Base-by-base conservation (phyloP, 2,797 vertebrate genomes). In the Phrynocephalus guinanensis region DNA sequence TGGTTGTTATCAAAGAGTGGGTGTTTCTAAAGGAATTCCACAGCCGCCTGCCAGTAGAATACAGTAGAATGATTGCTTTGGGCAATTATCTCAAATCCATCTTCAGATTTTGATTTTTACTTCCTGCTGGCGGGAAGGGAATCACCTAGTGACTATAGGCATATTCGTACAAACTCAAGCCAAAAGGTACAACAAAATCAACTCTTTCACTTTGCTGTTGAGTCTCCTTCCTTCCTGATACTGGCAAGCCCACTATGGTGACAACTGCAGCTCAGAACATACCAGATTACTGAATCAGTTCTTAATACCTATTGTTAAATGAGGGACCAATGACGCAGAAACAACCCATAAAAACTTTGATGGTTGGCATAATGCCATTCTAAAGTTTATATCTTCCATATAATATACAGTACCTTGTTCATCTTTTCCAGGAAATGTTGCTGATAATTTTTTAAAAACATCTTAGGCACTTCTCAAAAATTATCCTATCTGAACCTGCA, bases 401-500 rank as follows among this genome's bases (percentile, higher is more conserved):
- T 81, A 48, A 67, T 82, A 63, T 18, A 60, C 38, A 44, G 48
- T 18, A 66, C 7, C 22, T 67, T 18, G 8, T 26, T 50, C 52
- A 75, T 13, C 15, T 50, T 75, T 91, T 90, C 73, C 6, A 78
- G 3, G 48, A 91, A 91, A 89, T 79, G n/a, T n/a, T 68, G 3
- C 11, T 87, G 70, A 3, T 71, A n/a, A 18, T 9, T 81, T 82
- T 67, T 52, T 8, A 81, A 66, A 68, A 75, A 63, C 60, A 18
- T 63, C 60, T 63, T 63, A 63, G 60, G 60, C 86, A 28, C 38
- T 1, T 8, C 28, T 85, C 44, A 79, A 88, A 88, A 20, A 2
- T 78, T 83, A 84, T 48, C 86, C 1, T 67, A 87, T 81, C 24
- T 76, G n/a, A 82, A 70, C 22, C 56, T 87, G 7, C 70, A 82